Conservation (phyloP, 2,888 invertebrate genomes). For the Cryptocephalus moraei region DNA sequence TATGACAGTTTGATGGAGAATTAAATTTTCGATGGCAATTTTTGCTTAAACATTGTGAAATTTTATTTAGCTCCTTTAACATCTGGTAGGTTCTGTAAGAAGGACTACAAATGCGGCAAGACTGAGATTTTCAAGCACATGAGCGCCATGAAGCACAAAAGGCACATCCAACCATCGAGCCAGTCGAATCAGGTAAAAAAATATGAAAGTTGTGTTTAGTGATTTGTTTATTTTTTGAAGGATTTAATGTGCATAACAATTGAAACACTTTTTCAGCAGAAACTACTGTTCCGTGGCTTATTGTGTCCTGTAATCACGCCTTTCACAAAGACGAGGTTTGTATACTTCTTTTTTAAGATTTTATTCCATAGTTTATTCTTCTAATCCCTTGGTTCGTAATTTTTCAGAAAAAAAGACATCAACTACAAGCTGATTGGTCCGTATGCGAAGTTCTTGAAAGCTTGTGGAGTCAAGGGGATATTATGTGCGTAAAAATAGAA, state of each 20-base stretch:
- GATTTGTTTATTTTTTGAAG: neutral
- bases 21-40: no score
- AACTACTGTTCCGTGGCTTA: slow-evolving; percentile 30
- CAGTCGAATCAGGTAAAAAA: slow-evolving; percentile 18
- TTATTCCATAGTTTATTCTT: neutral
- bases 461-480: slow-evolving; percentile 48
- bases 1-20: no score
- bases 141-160: slow-evolving; percentile 31
- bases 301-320: slow-evolving; percentile 33
- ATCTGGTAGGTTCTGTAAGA: slow-evolving; percentile 28
- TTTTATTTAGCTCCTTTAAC: no score
- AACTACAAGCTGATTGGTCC: slow-evolving; percentile 21
- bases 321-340: slow-evolving; percentile 25
- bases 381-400: slow-evolving; percentile 1
- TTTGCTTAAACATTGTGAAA: no score
- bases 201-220: neutral
- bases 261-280: slow-evolving; percentile 23
- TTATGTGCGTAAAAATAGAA: slow-evolving; percentile 12
- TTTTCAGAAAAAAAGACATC: slow-evolving; percentile 23
- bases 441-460: slow-evolving; percentile 56
- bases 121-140: slow-evolving; percentile 34
- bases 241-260: neutral
- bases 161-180: slow-evolving; percentile 19
- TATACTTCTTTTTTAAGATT: neutral
- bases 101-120: slow-evolving; percentile 33